Conservation (phyloP, 1,140 invertebrate genomes). For the Planococcus citri region DNA sequence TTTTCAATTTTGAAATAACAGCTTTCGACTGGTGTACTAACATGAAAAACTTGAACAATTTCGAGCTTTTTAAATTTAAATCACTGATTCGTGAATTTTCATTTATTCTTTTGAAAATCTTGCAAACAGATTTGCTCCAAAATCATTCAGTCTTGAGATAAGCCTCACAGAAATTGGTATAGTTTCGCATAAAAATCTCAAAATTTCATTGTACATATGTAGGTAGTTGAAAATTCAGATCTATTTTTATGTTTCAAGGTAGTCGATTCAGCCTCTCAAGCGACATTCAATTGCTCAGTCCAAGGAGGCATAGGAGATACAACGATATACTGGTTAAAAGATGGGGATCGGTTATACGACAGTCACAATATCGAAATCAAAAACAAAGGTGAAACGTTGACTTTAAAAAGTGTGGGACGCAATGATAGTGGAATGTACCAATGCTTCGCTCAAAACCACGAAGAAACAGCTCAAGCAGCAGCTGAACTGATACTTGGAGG, state of each 20-base stretch:
- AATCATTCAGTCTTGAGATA: too few relatives aligned
- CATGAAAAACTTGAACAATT: too few relatives aligned
- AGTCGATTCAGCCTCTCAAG: conserved; percentile 68
- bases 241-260: conserved; percentile 38
- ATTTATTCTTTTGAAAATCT: too few relatives aligned
- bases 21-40: too few relatives aligned
- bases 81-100: too few relatives aligned
- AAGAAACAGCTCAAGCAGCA: conserved; percentile 67
- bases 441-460: conserved; percentile 63
- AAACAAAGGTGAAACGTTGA: conserved; percentile 37
- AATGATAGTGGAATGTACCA: conserved; percentile 79
- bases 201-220: too few relatives aligned
- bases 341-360: conserved; percentile 45
- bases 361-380: conserved; percentile 25
- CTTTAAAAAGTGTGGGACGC: conserved; percentile 53
- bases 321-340: conserved; percentile 64
- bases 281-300: conserved; percentile 70
- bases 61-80: too few relatives aligned
- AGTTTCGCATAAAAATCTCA: too few relatives aligned
- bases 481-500: conserved; percentile 70
- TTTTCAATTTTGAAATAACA: too few relatives aligned
- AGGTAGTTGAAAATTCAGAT: not conserved
- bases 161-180: too few relatives aligned
- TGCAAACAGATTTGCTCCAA: too few relatives aligned
- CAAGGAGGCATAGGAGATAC: conserved; percentile 59